Base-by-base conservation (phyloP, 2,888 invertebrate species). In the Andricus quercusramuli region DNA sequence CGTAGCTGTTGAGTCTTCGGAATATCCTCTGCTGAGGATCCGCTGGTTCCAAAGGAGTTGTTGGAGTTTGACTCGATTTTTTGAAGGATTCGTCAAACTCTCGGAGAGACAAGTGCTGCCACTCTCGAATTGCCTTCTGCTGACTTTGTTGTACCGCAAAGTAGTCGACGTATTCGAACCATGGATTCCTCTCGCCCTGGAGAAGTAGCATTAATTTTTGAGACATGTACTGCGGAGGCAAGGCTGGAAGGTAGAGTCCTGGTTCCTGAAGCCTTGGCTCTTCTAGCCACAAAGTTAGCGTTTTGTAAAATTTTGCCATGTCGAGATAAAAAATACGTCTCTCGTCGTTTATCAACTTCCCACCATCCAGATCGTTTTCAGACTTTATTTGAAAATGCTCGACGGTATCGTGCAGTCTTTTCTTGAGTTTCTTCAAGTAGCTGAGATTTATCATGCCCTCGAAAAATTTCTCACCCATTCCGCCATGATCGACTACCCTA, bases 401-500 rank as follows among this genome's bases (percentile, higher is more conserved):
- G 6, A 94, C 94, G 1, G 95, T 94, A 78, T 96, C 95, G 83
- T 94, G 94, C 8, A 97, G 91, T 79, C 95, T 94, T 83, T 94
- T 94, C 89, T 96, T 96, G 83, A 97, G 93, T 88, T 94, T 95
- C 89, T 96, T 97, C 89, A 96, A 90, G 86, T 95, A 95, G 76
- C 94, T 94, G 47, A 95, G 93, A 88, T 96, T 95, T 20, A 95
- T 94, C 90, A 96, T 94, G 3, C 95, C 95, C 84, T 96, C 96
- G 89, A 97, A 97, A 91, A 97, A 96, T 90, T 95, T 95, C 84
- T 95, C 95, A 2, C 97, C 96, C 0, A 96, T 94, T 82, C 96
- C 96, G 77, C 94, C 94, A 80, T 93, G 93, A 86, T 95, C 94
- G 32, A 93, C 91, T 25, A 93, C 89, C 79, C 95, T 95, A 88